phyloP scores from a whole-genome alignment of 2,888 invertebrate genomes.

The Agapetus fuscipes region DNA sequence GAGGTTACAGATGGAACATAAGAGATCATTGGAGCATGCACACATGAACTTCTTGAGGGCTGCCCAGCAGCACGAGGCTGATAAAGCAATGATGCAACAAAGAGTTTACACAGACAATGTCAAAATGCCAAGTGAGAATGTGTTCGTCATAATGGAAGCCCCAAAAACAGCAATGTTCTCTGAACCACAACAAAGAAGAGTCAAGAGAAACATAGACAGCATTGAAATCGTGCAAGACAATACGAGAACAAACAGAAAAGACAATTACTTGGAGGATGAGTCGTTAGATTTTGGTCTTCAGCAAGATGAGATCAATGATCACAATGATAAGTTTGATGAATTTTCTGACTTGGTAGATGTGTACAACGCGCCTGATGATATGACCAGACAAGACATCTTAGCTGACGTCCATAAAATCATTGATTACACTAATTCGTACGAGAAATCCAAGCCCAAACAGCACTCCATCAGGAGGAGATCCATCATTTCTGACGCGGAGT shows the following conservation, averaged over 20 bases:
- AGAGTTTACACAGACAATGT: constrained; percentile 42
- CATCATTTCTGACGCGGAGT: constrained; percentile 21
- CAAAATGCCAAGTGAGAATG: constrained; percentile 46
- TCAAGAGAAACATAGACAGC: constrained; percentile 27
- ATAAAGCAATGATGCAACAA: constrained; percentile 36
- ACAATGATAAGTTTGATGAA: constrained; percentile 18
- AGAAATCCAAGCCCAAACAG: constrained; percentile 21
- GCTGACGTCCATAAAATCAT: constrained; percentile 16
- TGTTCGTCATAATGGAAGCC: constrained; percentile 38
- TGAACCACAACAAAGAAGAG: constrained; percentile 25
- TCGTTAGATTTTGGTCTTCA: constrained; percentile 8
- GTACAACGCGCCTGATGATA: constrained; percentile 14
- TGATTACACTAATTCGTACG: constrained; percentile 17
- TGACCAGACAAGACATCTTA: constrained; percentile 13
- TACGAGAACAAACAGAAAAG: constrained; percentile 5
- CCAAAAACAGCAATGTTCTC: constrained; percentile 25
- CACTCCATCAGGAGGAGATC: constrained; percentile 10
- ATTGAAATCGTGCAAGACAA: constrained; percentile 3
- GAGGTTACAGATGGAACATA: constrained; percentile 45
- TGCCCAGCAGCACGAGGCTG: constrained; percentile 22
- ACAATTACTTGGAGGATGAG: constrained; percentile 10
- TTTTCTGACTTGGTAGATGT: constrained; percentile 18
- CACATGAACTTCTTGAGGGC: constrained; percentile 30
- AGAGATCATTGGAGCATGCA: constrained; percentile 38
- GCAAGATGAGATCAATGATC: constrained; percentile 12